Conservation (phyloP, 2,113 vertebrate genomes). For the Myiozetetes cayanensis region DNA sequence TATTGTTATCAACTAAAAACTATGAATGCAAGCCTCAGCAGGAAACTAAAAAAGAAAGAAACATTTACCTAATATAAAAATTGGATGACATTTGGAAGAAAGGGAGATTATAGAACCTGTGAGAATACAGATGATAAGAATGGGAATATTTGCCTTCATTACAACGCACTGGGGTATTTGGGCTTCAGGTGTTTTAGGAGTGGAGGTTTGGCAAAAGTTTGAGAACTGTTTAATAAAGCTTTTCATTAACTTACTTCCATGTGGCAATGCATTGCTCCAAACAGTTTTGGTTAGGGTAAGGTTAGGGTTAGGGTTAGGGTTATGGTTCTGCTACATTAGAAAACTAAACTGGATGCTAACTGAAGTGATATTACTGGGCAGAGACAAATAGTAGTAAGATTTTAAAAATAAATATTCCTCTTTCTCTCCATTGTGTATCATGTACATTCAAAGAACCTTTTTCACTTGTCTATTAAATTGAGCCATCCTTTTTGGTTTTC, state of each 20-base stretch:
- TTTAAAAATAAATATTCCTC: not conserved
- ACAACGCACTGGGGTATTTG: not conserved
- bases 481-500: not conserved
- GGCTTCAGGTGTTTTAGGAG: not conserved
- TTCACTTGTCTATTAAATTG: not conserved
- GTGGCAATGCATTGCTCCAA: not conserved
- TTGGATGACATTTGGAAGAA: not conserved
- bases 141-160: not conserved
- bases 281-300: not conserved
- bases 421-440: not conserved
- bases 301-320: no score
- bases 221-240: not conserved
- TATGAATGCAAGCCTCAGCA: not conserved
- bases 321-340: not conserved
- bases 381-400: not conserved
- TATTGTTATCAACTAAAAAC: not conserved
- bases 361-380: not conserved
- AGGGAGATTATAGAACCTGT: not conserved
- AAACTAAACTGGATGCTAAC: not conserved
- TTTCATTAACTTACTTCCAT: not conserved
- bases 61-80: not conserved
- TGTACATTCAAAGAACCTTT: not conserved
- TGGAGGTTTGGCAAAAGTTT: not conserved
- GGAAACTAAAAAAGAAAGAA: slow-evolving; percentile 5
- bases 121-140: not conserved